phyloP scores from a whole-genome alignment of 1,140 invertebrate genomes.

The Meloidogyne floridensis region DNA sequence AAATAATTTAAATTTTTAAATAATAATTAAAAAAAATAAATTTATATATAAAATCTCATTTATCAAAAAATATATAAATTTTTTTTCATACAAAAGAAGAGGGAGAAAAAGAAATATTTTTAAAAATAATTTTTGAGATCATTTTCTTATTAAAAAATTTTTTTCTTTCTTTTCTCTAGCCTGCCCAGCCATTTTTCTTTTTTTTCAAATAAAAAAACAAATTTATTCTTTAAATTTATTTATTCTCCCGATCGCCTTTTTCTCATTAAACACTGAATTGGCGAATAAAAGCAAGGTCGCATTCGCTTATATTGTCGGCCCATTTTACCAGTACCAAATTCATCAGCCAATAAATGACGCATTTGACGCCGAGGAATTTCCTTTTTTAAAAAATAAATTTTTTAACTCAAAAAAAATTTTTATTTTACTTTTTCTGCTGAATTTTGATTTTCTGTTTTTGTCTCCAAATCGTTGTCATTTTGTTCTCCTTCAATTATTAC shows the following conservation, averaged over 20 bases:
- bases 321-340: conserved; percentile 21
- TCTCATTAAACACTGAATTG: conserved; percentile 39
- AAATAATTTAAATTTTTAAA: no score
- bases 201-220: background rate
- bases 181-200: background rate
- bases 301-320: conserved; percentile 32
- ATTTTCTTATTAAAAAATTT: background rate
- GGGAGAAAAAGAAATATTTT: no score
- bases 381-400: background rate
- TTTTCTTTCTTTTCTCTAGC: background rate
- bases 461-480: background rate
- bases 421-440: no score
- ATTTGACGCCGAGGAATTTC: conserved; percentile 25
- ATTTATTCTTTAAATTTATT: background rate
- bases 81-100: no score
- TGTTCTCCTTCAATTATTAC: conserved; percentile 8
- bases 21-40: no score
- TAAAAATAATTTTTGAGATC: no score
- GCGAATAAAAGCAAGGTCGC: conserved; percentile 38
- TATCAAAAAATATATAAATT: no score
- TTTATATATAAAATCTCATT: no score
- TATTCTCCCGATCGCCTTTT: conserved; percentile 19
- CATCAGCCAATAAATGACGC: conserved; percentile 24
- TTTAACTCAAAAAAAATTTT: no score
- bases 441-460: background rate